Evolutionary conservation across 2,113 vertebrate species (phyloP).

Genomic region (Rhea americana): DNA sequence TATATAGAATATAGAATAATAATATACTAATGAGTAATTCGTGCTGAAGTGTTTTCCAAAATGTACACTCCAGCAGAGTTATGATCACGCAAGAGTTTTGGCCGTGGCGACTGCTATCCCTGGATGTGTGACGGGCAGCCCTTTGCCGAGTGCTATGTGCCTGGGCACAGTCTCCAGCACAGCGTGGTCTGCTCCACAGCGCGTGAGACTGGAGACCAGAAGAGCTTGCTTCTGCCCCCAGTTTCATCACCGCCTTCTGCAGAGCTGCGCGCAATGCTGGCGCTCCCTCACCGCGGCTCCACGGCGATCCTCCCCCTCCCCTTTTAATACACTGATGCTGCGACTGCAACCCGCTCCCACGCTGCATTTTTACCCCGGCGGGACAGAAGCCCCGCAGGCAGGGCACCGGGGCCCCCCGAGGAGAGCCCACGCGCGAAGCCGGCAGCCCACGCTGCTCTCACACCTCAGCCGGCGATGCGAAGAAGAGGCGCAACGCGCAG

Average conservation of each 20-base stretch:
- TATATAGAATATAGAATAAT: not conserved
- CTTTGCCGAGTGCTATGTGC: not conserved
- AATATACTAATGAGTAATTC: rapidly evolving
- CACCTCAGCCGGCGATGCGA: not conserved
- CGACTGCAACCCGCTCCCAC: not conserved
- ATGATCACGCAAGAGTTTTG: not conserved
- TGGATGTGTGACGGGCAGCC: not conserved
- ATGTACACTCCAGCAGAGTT: rapidly evolving
- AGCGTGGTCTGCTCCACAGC: not conserved
- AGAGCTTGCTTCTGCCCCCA: not conserved
- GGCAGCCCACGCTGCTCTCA: rapidly evolving
- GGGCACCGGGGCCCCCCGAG: no score
- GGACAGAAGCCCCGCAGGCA: not conserved
- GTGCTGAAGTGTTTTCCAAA: not conserved
- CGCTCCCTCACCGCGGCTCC: not conserved
- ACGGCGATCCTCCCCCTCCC: not conserved
- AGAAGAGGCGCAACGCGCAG: not conserved
- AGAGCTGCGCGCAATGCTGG: not conserved
- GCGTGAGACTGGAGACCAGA: not conserved
- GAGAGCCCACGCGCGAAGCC: not conserved
- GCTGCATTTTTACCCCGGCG: rapidly evolving
- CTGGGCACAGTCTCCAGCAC: not conserved
- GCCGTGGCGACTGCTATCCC: not conserved
- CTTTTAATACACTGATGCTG: rapidly evolving
- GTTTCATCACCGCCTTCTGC: not conserved